Percentiles rank a stretch among this genome's conserved stretches.
These are phyloP conservation scores for Conus betulinus DNA, from an alignment of 1,140 invertebrate species.

Conservation along the genomic window DNA sequence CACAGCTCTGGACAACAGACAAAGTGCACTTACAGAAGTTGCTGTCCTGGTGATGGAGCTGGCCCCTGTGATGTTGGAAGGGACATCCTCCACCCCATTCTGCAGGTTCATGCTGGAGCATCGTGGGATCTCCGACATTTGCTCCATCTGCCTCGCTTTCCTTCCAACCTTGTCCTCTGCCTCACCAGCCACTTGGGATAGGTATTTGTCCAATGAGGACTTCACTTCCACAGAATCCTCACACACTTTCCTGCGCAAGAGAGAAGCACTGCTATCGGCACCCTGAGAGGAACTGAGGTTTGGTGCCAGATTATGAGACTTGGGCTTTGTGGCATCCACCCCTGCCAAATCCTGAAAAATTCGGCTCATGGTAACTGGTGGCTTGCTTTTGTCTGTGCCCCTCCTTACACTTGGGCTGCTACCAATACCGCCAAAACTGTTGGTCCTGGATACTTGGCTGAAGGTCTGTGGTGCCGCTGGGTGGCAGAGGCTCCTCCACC, in stretches of 20 bases:
- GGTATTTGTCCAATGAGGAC: slow-evolving; percentile 47
- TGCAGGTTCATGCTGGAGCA: slow-evolving; percentile 57
- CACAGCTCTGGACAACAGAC: background rate
- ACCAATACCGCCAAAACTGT: background rate
- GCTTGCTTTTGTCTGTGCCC: background rate
- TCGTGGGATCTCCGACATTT: slow-evolving; percentile 25
- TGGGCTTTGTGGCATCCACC: background rate
- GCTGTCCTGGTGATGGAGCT: slow-evolving; percentile 48
- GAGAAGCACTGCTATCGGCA: background rate
- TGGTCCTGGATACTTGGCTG: background rate
- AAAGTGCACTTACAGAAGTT: slow-evolving; percentile 30
- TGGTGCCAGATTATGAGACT: background rate
- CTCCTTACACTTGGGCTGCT: background rate
- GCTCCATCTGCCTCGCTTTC: background rate
- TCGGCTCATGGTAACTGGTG: background rate
- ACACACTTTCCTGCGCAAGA: background rate
- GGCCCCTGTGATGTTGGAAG: slow-evolving; percentile 56
- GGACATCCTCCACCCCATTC: slow-evolving; percentile 35
- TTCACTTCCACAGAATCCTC: background rate
- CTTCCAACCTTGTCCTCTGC: background rate
- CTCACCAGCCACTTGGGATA: slow-evolving; percentile 31
- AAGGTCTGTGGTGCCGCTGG: background rate
- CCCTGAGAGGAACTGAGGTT: slow-evolving; percentile 11
- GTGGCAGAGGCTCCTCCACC: background rate
- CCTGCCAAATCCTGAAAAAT: slow-evolving; percentile 5